Conservation (phyloP, 2,797 vertebrate genomes). For the Anabas testudineus region DNA sequence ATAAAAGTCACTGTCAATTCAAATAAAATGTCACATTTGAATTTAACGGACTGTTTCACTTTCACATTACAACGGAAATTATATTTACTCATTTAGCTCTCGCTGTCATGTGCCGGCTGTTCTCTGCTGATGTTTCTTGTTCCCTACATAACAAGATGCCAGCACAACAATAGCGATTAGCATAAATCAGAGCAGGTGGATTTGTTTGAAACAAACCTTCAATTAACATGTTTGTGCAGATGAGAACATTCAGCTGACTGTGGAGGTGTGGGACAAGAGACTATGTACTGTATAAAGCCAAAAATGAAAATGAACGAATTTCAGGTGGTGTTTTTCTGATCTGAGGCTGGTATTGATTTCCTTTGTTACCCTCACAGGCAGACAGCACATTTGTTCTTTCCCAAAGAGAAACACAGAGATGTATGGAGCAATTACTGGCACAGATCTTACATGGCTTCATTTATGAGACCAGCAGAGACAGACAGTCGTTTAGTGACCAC, state of each 20-base stretch:
- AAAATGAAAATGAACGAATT: no score
- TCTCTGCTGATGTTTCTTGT: not conserved
- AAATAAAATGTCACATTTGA: no score
- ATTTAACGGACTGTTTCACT: not conserved
- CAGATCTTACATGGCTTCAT: constrained; percentile 2
- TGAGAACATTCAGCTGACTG: not conserved
- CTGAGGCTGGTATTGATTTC: constrained; percentile 22
- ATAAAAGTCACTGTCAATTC: no score
- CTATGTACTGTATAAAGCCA: no score
- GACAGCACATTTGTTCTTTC: constrained; percentile 31
- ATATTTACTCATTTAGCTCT: not conserved
- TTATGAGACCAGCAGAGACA: not conserved
- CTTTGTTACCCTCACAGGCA: not conserved
- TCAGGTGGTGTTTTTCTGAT: not conserved
- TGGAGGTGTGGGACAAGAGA: no score
- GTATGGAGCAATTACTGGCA: constrained; percentile 27
- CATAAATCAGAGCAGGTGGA: no score
- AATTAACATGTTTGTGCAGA: no score
- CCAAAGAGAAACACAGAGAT: not conserved
- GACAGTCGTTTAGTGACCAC: constrained; percentile 15
- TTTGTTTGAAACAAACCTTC: no score
- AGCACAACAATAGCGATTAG: no score
- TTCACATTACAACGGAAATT: no score
- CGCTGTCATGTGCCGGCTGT: not conserved
- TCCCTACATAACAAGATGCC: no score